phyloP scores from a whole-genome alignment of 2,888 invertebrate species.

The Magallana nippona region DNA sequence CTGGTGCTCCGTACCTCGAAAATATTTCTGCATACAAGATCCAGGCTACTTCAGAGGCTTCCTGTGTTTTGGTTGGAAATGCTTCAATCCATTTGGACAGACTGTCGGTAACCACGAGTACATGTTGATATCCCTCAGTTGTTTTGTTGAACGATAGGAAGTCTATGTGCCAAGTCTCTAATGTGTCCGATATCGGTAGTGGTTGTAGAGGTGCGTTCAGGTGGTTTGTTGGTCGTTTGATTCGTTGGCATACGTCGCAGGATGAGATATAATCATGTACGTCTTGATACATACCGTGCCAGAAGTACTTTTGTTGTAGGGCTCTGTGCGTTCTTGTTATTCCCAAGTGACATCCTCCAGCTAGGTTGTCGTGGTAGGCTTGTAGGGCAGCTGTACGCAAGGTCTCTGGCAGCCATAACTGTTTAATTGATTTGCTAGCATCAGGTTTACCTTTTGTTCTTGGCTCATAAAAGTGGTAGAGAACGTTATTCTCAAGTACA shows the following conservation, averaged over 20 bases:
- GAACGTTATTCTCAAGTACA: no score
- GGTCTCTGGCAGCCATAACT: no score
- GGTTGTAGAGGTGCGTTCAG: constrained; percentile 37
- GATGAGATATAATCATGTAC: neutral
- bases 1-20: constrained; percentile 54
- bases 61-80: constrained; percentile 51
- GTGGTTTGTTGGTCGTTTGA: constrained; percentile 42
- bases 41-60: constrained; percentile 49
- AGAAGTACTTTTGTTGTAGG: no score
- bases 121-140: constrained; percentile 84
- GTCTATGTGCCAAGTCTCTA: constrained; percentile 53
- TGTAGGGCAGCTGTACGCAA: no score
- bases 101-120: constrained; percentile 52
- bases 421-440: no score
- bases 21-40: constrained; percentile 51
- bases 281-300: no score
- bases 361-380: no score
- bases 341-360: no score
- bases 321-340: no score
- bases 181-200: constrained; percentile 35
- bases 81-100: constrained; percentile 57
- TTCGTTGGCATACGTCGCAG: constrained; percentile 50
- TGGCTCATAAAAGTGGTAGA: no score
- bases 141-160: constrained; percentile 50
- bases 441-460: no score